Evolutionary conservation across 2,113 vertebrate genomes (phyloP).

Genomic region (cattle (Bos taurus)): ARS-UCD2.0 NC_037343.1:26279001-26279500

Average conservation of each 20-base stretch:
- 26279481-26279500: not conserved
- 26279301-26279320: not conserved
- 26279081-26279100: not conserved
- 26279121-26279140: not conserved
- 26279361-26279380: rapidly evolving
- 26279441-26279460: not conserved
- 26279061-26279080: not conserved
- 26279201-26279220: not conserved
- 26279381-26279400: not conserved
- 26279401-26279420: not conserved
- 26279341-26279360: rapidly evolving
- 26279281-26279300: not conserved
- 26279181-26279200: not conserved
- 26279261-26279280: not conserved
- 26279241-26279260: not conserved
- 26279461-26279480: not conserved
- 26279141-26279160: not conserved
- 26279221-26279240: not conserved
- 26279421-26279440: not conserved
- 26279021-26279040: not conserved
- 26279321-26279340: rapidly evolving
- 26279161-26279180: no score
- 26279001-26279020: not conserved
- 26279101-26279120: not conserved
- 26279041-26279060: not conserved